Conservation (phyloP, 1,140 invertebrate genomes). For the Anagrus nilaparvatae region DNA sequence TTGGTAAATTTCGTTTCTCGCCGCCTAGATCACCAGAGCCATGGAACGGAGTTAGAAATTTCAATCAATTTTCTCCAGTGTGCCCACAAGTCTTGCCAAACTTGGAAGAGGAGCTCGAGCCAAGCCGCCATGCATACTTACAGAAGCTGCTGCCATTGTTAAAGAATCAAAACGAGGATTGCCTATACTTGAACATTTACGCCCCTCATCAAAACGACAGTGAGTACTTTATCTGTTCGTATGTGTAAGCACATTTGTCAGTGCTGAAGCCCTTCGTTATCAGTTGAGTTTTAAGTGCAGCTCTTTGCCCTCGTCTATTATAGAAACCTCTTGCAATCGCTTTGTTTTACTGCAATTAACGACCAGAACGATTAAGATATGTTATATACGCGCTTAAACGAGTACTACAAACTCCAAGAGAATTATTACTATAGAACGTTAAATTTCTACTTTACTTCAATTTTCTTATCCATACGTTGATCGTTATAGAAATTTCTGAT, state of each 20-base stretch:
- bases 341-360: neutral
- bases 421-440: too few species aligned
- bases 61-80: constrained; percentile 66
- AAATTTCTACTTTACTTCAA: too few species aligned
- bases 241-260: too few species aligned
- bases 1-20: constrained; percentile 74
- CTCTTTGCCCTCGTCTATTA: too few species aligned
- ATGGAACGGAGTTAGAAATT: constrained; percentile 61
- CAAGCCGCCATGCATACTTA: constrained; percentile 58
- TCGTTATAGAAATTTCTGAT: too few species aligned
- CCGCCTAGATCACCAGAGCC: constrained; percentile 63
- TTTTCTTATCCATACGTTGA: too few species aligned
- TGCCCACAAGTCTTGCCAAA: constrained; percentile 71
- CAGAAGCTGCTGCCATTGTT: constrained; percentile 60
- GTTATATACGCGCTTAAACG: too few species aligned
- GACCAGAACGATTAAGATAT: too few species aligned
- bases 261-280: too few species aligned
- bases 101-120: constrained; percentile 47
- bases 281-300: too few species aligned
- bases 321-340: neutral
- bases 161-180: constrained; percentile 80
- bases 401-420: too few species aligned
- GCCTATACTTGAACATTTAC: constrained; percentile 87
- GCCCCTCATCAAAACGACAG: constrained; percentile 63
- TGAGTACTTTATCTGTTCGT: constrained; percentile 24